Base-by-base conservation (phyloP, 2,797 vertebrate species). In the Ammospiza maritima region DNA sequence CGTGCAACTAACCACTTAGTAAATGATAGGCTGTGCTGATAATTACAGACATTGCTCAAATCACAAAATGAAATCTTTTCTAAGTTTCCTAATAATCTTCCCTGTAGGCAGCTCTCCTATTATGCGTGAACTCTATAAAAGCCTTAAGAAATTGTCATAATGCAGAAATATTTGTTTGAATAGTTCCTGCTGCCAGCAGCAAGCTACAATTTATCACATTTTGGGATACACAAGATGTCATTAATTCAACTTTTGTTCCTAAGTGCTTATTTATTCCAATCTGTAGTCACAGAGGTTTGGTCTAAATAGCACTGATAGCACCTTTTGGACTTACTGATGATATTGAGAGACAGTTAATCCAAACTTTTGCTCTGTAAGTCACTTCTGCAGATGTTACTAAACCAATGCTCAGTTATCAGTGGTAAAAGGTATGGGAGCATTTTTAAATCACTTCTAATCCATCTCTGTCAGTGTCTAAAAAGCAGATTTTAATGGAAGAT, bases 91-190 rank as follows among this genome's bases (percentile, higher is more conserved):
- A 85, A 95, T 94, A 85, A 84, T 90, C 64, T 96, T 92, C 80
- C 45, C 87, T 81, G 74, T 91, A 88, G 91, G 90, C 51, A 94
- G 66, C 58, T 93, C n/a, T 86, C 40, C 44, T 72, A 61, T 91
- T 94, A 78, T 67, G 66, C 3, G 5, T 48, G 12, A 77, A 72
- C 62, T 89, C 80, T 83, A 54, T 36, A 81, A 78, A 88, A 89
- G 32, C 30, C 44, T 81, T 75, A 81, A 92, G 72, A 91, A 94
- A 81, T 65, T 78, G 42, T 81, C 79, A 76, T 85, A 87, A 79
- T 84, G 79, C 70, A 93, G 64, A 92, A 96, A 92, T 91, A 93
- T 74, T 95, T 95, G 78, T 90, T 95, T 94, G 85, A 96, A 90
- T 88, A 94, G 60, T 18, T 96, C 74, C 77, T 94, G 57, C 82